phyloP scores from a whole-genome alignment of 2,113 vertebrate genomes.

The human region GRCh38 chr15:73146501-73147000 shows the following conservation, averaged over 20 bases:
- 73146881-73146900: background rate
- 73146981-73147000: background rate
- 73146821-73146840: background rate
- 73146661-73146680: background rate
- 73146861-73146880: background rate
- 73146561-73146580: slow-evolving; percentile 43
- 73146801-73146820: background rate
- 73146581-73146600: slow-evolving; percentile 9
- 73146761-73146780: background rate
- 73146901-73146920: background rate
- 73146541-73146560: background rate
- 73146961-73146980: background rate
- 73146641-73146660: slow-evolving; percentile 31
- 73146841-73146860: background rate
- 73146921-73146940: background rate
- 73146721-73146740: slow-evolving; percentile 29
- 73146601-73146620: slow-evolving; percentile 43
- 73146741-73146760: background rate
- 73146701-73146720: background rate
- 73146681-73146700: slow-evolving; percentile 27
- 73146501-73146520: background rate
- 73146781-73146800: background rate
- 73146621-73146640: slow-evolving; percentile 55
- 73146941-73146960: background rate
- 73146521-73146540: slow-evolving; percentile 11